phyloP scores from a whole-genome alignment of 2,797 vertebrate genomes.

The Apogon hyalosoma region DNA sequence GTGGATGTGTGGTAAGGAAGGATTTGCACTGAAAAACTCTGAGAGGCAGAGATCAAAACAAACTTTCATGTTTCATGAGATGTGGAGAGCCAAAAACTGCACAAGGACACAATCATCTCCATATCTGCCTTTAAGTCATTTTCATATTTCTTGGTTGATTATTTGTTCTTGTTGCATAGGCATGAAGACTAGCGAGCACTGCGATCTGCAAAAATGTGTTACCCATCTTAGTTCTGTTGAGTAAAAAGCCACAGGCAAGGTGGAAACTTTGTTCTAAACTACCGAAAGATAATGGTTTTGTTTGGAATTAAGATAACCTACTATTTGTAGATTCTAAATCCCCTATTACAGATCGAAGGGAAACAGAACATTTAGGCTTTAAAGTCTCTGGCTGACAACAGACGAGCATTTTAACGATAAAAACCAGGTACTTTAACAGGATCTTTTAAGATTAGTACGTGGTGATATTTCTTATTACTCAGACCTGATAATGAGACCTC shows the following conservation, averaged over 20 bases:
- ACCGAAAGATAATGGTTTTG: constrained; percentile 42
- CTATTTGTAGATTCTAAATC: constrained; percentile 29
- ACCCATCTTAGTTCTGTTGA: constrained; percentile 32
- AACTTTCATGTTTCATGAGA: constrained; percentile 59
- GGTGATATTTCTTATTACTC: constrained; percentile 36
- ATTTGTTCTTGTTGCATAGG: constrained; percentile 55
- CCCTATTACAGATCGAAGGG: constrained; percentile 14
- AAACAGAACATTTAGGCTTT: constrained; percentile 13
- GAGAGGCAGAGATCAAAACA: constrained; percentile 61
- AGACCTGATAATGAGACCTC: constrained; percentile 17
- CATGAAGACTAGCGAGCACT: constrained; percentile 16
- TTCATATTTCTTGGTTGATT: constrained; percentile 60
- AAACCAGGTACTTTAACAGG: constrained; percentile 16
- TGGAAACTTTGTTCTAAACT: constrained; percentile 11
- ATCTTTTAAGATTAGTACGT: constrained; percentile 26
- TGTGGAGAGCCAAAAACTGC: constrained; percentile 40
- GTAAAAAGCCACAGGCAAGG: constrained; percentile 43
- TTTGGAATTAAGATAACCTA: constrained; percentile 45
- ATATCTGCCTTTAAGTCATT: constrained; percentile 59
- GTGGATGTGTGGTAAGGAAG: constrained; percentile 24
- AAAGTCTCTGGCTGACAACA: constrained; percentile 21
- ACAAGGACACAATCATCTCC: constrained; percentile 51
- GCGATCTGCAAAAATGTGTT: constrained; percentile 34
- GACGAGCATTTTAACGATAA: not conserved
- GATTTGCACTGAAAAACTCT: constrained; percentile 50